Evolutionary conservation across 2,797 vertebrate genomes (phyloP), one percentile per base, ranked within the genome.

Genomic region (Danionella dracula): DNA sequence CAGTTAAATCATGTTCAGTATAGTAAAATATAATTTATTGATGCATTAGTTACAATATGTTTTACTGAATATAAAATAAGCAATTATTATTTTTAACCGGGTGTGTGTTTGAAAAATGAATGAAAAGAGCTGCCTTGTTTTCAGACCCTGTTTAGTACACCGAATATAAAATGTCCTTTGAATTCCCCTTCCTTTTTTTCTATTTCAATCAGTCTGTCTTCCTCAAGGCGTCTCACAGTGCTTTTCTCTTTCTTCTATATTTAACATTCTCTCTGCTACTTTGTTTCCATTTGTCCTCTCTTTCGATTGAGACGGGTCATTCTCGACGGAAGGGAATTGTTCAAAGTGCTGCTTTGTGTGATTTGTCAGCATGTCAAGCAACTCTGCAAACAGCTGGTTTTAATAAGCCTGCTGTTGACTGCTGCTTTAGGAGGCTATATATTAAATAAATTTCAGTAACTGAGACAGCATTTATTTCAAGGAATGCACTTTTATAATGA

Each of bases 391-490:
- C 62, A 45, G 53, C 34, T 55, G 53, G 71, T 49, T 82, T 85
- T 85, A 83, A 85, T 82, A 86, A 81, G 68, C 64, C 38, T 45
- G 8, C 72, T 63, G 65, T 73, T 56, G 74, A 73, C 31, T 37
- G 65, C 62, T 74, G 70, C 60, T 75, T 62, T 75, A 77, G 79
- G 51, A 55, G 69, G 49, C 73, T 70, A 68, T 72, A 78, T 76
- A 78, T 76, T 76, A 79, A 77, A 81, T 76, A 77, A 76, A 76
- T 76, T 66, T 70, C 72, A 76, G 68, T 73, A 56, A 44, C 76
- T 58, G 72, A 61, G 73, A 66, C 66, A 63, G 38, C 60, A 61
- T 46, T 54, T 78, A 56, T 63, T 38, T 58, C 4, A 2, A 70
- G 74, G 79, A 60, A 76, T 15, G 51, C 68, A 73, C 77, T 79